Evolutionary conservation across 2,113 vertebrate genomes (phyloP).

Genomic region (Blennius ocellaris): DNA sequence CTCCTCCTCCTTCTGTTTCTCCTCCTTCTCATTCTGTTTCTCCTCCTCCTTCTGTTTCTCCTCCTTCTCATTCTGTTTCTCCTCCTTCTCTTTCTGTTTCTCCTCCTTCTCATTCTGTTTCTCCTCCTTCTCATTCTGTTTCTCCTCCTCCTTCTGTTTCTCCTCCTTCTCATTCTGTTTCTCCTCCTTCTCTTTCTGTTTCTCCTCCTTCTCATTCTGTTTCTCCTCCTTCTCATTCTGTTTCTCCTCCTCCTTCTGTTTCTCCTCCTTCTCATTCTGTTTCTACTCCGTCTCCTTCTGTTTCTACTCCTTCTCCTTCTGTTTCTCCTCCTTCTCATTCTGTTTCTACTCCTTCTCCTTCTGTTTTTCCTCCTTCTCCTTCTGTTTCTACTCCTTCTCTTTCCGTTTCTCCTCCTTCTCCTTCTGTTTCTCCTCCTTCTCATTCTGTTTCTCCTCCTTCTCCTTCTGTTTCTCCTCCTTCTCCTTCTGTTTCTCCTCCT

Average conservation of each 20-base stretch:
- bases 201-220: conserved; percentile 32
- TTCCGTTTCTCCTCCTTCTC: conserved; percentile 24
- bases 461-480: conserved; percentile 53
- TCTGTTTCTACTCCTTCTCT: conserved; percentile 56
- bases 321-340: conserved; percentile 25
- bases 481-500: conserved; percentile 31
- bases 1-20: conserved; percentile 54
- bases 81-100: conserved; percentile 58
- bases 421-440: conserved; percentile 54
- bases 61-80: conserved; percentile 40
- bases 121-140: conserved; percentile 60
- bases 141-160: no score
- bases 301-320: conserved; percentile 59
- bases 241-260: conserved; percentile 35
- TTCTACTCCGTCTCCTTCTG: conserved; percentile 27
- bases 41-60: conserved; percentile 56
- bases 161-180: conserved; percentile 36
- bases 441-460: conserved; percentile 22
- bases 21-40: conserved; percentile 37
- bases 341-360: conserved; percentile 56
- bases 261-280: conserved; percentile 58
- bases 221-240: conserved; percentile 56
- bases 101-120: conserved; percentile 36
- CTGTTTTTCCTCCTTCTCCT: conserved; percentile 25
- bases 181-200: conserved; percentile 60